phyloP scores from a whole-genome alignment of 2,113 vertebrate genomes.

The Corynorhinus townsendii region DNA sequence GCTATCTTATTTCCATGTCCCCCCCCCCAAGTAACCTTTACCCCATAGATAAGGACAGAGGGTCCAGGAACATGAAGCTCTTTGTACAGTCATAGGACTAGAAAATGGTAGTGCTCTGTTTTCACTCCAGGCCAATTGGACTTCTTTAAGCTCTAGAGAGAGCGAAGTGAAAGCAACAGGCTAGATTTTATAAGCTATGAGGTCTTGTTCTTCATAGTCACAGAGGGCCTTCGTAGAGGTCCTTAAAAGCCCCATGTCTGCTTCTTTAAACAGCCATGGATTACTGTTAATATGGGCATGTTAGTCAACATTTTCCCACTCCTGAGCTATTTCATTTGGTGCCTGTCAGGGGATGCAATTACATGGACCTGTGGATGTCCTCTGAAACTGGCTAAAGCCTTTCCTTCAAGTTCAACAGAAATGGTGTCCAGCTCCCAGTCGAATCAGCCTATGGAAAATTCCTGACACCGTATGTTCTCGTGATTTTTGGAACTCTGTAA shows the following conservation, averaged over 20 bases:
- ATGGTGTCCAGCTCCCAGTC: conserved; percentile 22
- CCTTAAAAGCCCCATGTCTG: background rate
- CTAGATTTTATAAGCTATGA: background rate
- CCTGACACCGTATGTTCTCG: conserved; percentile 81
- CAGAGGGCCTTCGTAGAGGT: background rate
- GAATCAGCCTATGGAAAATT: conserved; percentile 81
- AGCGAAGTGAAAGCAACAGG: background rate
- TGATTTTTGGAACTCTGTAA: conserved; percentile 85
- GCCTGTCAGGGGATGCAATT: background rate
- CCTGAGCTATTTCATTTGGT: background rate
- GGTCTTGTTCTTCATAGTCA: background rate
- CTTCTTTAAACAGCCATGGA: background rate
- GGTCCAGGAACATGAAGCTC: background rate
- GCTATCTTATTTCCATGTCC: background rate
- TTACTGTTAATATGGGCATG: background rate
- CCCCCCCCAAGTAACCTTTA: background rate
- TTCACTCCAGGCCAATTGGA: background rate
- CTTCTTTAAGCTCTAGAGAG: background rate
- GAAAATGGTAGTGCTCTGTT: background rate
- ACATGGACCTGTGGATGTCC: background rate
- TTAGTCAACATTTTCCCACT: background rate
- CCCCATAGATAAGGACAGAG: background rate
- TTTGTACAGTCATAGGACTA: background rate
- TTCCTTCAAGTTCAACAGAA: conserved; percentile 65
- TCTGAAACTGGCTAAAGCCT: conserved; percentile 43